Base-by-base conservation (phyloP, 2,797 vertebrate genomes). In the Adelosebastes latens region DNA sequence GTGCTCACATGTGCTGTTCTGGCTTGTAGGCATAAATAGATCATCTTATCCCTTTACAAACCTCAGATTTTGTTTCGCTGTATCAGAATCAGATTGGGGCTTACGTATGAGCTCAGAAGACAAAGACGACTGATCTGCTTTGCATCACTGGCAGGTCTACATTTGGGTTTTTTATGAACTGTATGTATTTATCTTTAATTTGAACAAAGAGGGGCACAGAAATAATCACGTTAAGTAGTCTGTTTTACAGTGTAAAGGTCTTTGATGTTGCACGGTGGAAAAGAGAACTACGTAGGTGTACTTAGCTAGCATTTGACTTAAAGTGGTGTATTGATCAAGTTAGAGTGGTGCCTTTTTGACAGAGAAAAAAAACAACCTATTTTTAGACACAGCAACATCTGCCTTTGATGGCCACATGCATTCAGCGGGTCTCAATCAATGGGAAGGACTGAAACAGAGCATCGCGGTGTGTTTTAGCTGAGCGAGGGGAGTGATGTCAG, bases 41-140 rank as follows among this genome's bases (percentile, higher is more conserved):
- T 70, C 46, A 65, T 87, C 46, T 83, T 27, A 89, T 89, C 75
- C 72, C 7, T 71, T 83, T 79, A 85, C 12, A 32, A 82, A 82
- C 36, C 73, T 67, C 27, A 76, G 76, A 87, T 86, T 78, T 72
- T 20, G 42, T 24, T 73, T 42, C 0, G 0, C 61, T 52, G 61
- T n/a, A 59, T 75, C 62, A 70, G 63, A 70, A 79, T 86, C 71
- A 65, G 83, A 86, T 73, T 73, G 73, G 39, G 53, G 81, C 49
- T 82, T 76, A 83, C 0, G 14, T n/a, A 29, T 22, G 49, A 68
- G 59, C 42, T 18, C 60, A 70, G 61, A 42, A 63, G 49, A 86
- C 77, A 75, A 79, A 87, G 61, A 56, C 3, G 3, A 5, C 34
- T 70, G 82, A 86, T 80, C 70, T 75, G 55, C 36, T 80, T 49